Base-by-base conservation (phyloP, 2,888 invertebrate genomes). In the Tenthredo livida region DNA sequence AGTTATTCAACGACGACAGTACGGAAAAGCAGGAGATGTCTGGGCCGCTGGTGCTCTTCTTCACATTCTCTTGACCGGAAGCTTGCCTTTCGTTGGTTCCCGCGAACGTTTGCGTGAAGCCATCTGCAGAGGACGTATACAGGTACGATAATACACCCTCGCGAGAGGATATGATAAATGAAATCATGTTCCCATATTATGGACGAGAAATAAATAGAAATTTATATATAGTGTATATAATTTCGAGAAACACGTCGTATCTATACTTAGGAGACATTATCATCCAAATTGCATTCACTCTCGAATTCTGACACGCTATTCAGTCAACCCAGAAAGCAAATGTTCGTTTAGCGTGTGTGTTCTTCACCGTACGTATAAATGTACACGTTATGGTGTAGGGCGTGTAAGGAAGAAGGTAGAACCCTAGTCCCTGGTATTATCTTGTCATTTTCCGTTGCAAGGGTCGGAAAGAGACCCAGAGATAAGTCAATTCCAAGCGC, bases 1-100 rank as follows among this genome's bases (percentile, higher is more conserved):
- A 94, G 97, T 99, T 87, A 97, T 99, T 29, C 96, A 97, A 87
- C 96, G 97, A 91, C 96, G 97, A 93, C 96, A 97, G 89, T 98
- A 98, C 94, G 97, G 98, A 58, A 99, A 99, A 93, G 97, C 98
- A 0, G 98, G 98, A 88, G 99, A 99, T 94, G 98, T 99, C 86
- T 99, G 99, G 99, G 97, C 98, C 50, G 98, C 98, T 43, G 99
- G 99, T 12, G 97, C 99, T 84, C 95, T 99, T 90, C 95, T 99
- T 72, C 99, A 99, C 93, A 97, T 99, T 25, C 95, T 99, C 70
- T 95, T 99, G 61, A 98, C 98, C 75, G 99, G 99, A 6, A 97
- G 97, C 85, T 95, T 99, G 89, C 99, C 99, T 15, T 99, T 99
- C 93, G 96, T 97, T 88, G 99, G 99, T 77, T 98, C 98, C 85